Base-by-base conservation (phyloP, 1,140 invertebrate species). In the Parasteatoda tepidariorum region DNA sequence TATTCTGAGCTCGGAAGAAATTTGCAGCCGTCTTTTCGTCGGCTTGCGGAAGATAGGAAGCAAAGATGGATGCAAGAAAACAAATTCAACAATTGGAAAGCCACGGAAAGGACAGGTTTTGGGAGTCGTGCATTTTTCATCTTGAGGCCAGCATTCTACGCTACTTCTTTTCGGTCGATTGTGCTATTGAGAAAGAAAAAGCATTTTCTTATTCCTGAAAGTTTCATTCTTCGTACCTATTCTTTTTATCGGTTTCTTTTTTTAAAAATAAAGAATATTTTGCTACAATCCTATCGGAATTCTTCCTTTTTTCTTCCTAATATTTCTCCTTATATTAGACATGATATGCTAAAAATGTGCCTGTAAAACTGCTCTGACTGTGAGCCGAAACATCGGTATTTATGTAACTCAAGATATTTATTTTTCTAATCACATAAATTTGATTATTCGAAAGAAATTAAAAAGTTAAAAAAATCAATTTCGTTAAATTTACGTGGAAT, bases 41-140 rank as follows among this genome's bases (percentile, higher is more conserved):
- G 38, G 38, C 38, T 48, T 48, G 9, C 9, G 38, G 9, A 48
- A 48, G 38, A 18, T n/a, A n/a, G n/a, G n/a, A n/a, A n/a, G n/a
- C n/a, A n/a, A n/a, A 48, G 38, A 48, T 48, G 38, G 38, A 18
- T 13, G 18, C 9, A 38, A 18, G 48, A 71, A 71, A 71, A 71
- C 68, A 71, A 71, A 71, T 71, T 71, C 68, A 71, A 71, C 68
- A 71, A 71, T 71, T 57, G 68, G 68, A 24, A 71, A 71, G 66
- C 66, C 66, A 34, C 66, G 66, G 28, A 38, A 33, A 34, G 33
- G 66, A 48, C 34, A 57, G n/a, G 61, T 18, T 48, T 48, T 28
- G 18, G 24, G 48, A 55, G 48, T 30, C 13, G 28, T 71, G 68
- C 48, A 71, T 71, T 71, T 71, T 71, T 71, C 68, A 71, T 71